Percentiles rank a stretch among this genome's conserved stretches.
Evolutionary conservation across 2,113 vertebrate genomes (phyloP).

Genomic region (Australoheros scitulus): DNA sequence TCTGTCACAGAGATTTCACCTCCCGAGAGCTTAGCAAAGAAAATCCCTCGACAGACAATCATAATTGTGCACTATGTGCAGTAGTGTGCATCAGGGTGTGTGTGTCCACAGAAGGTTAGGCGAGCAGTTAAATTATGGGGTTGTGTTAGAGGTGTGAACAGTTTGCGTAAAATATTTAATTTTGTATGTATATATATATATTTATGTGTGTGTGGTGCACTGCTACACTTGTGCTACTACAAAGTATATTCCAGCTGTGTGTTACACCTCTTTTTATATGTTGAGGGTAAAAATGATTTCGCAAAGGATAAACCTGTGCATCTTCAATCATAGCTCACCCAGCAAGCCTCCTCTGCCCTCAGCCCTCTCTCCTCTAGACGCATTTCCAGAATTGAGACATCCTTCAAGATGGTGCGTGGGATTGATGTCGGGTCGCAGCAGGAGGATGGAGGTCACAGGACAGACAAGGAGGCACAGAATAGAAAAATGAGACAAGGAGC

Average conservation of each 20-base stretch:
- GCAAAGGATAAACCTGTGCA: neutral
- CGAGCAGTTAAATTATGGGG: neutral
- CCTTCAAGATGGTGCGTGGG: neutral
- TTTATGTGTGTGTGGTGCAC: too few relatives aligned
- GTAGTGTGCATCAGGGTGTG: conserved; percentile 11
- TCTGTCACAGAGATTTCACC: conserved; percentile 65
- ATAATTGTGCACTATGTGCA: conserved; percentile 46
- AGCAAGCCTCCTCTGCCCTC: neutral
- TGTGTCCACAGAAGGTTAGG: neutral
- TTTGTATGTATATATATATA: neutral
- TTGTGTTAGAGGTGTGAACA: neutral
- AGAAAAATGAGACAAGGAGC: neutral
- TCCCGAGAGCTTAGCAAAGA: conserved; percentile 48
- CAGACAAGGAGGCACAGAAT: neutral
- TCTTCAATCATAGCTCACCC: conserved; percentile 2
- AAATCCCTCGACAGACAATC: conserved; percentile 64
- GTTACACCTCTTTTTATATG: neutral
- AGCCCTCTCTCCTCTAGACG: neutral
- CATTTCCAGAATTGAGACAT: conserved; percentile 14
- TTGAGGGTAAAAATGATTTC: neutral
- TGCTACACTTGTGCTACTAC: neutral
- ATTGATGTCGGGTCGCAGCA: neutral
- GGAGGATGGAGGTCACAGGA: neutral
- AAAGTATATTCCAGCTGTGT: neutral
- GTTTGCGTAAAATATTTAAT: neutral